phyloP scores from a whole-genome alignment of 2,888 invertebrate genomes.

The Microctonus brassicae region DNA sequence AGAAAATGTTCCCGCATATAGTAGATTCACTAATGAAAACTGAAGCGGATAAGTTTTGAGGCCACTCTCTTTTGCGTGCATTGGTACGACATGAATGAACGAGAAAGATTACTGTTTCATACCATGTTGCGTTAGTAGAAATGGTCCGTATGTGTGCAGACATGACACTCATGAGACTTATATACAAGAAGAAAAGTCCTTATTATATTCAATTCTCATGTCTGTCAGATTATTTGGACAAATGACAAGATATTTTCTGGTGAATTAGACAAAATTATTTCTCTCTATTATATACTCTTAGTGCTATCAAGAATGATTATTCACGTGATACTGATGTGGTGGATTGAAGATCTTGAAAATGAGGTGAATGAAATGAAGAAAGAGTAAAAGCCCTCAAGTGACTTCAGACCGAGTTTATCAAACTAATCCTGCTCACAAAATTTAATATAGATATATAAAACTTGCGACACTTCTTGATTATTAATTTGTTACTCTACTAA shows the following conservation, averaged over 20 bases:
- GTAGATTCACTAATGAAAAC: constrained; percentile 34
- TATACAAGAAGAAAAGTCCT: neutral
- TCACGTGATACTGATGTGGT: constrained; percentile 6
- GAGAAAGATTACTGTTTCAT: no score
- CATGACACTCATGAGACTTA: neutral
- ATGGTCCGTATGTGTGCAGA: neutral
- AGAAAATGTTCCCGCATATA: neutral
- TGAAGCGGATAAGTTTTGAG: constrained; percentile 28
- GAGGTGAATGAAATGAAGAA: constrained; percentile 14
- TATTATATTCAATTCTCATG: neutral
- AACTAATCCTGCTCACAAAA: constrained; percentile 19
- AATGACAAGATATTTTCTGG: constrained; percentile 22
- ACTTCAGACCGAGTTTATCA: constrained; percentile 29
- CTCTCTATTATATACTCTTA: neutral
- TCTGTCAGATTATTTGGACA: constrained; percentile 6
- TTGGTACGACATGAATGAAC: constrained; percentile 6
- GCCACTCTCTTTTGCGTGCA: constrained; percentile 28
- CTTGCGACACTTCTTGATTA: constrained; percentile 8
- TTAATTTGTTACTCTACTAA: neutral
- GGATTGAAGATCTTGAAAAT: constrained; percentile 3
- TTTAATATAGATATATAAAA: neutral
- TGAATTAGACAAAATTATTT: constrained; percentile 24
- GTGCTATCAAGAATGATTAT: constrained; percentile 14
- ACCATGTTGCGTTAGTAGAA: constrained; percentile 23
- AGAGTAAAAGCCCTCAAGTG: constrained; percentile 25